A percentile compares a stretch with the other conserved stretches of the same genome.
These are phyloP conservation scores for Athalia circularis DNA, from an alignment of 2,888 invertebrate genomes.

Conservation along the genomic window DNA sequence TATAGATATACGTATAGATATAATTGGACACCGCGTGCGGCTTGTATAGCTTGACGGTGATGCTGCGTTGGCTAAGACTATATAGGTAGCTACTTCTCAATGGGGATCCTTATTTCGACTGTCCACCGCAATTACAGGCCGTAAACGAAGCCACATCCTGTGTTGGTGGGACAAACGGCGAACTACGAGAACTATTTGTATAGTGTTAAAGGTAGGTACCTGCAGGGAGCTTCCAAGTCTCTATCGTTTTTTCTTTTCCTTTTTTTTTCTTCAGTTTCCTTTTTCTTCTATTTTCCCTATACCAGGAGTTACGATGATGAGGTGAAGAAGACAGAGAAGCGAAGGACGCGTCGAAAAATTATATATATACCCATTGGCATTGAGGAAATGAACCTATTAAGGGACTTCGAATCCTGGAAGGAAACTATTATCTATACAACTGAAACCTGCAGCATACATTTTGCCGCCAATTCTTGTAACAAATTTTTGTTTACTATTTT, in stretches of 20 bases:
- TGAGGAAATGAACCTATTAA: constrained; percentile 40
- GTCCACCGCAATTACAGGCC: constrained; percentile 71
- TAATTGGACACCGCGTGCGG: no score
- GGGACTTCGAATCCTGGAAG: background rate
- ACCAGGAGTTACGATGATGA: background rate
- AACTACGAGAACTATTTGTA: background rate
- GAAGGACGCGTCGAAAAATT: constrained; percentile 19
- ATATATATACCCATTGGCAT: no score
- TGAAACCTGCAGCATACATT: no score
- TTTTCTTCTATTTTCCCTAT: no score
- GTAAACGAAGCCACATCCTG: constrained; percentile 74
- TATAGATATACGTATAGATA: no score
- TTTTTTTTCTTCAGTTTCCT: constrained; percentile 7
- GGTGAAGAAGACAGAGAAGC: constrained; percentile 1
- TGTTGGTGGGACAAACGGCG: constrained; percentile 53
- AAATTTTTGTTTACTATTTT: no score
- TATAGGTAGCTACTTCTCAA: constrained; percentile 53
- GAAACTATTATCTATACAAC: constrained; percentile 5
- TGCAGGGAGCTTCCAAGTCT: background rate
- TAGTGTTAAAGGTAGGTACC: no score
- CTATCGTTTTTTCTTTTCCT: constrained; percentile 8
- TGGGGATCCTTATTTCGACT: constrained; percentile 35
- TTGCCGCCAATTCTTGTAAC: no score
- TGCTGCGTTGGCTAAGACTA: no score
- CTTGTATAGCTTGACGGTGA: no score